Conservation (phyloP, 2,888 invertebrate species). For the Zygaena filipendulae region DNA sequence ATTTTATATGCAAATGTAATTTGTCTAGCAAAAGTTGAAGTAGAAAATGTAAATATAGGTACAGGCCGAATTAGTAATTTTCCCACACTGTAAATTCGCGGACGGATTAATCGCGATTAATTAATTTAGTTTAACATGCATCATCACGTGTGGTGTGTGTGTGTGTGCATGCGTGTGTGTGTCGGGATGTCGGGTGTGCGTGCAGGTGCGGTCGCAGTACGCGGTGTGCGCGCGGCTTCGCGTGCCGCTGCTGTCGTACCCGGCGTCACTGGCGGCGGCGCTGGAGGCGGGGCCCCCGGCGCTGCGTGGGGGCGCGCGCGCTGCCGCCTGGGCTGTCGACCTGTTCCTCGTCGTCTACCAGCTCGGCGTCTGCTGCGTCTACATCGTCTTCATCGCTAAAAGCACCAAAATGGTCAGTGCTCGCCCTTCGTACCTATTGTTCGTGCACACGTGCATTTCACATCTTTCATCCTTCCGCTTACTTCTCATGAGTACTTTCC, state of each 20-base stretch:
- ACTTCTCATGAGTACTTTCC: no score
- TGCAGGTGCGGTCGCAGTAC: constrained; percentile 64
- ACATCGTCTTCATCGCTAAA: constrained; percentile 90
- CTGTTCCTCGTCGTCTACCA: constrained; percentile 83
- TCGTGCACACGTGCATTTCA: background rate
- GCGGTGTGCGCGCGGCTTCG: constrained; percentile 69
- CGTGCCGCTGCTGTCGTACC: constrained; percentile 84
- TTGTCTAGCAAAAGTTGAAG: no score
- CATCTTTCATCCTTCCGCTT: background rate
- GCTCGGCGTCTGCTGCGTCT: constrained; percentile 95
- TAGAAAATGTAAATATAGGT: no score
- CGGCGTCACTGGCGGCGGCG: constrained; percentile 83
- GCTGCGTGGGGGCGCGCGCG: constrained; percentile 70
- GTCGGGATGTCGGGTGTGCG: constrained; percentile 1
- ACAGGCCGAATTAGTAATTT: no score
- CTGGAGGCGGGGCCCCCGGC: constrained; percentile 78
- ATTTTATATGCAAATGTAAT: no score
- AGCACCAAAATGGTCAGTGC: constrained; percentile 79
- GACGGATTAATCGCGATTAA: no score
- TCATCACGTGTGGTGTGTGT: no score
- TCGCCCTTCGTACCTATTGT: background rate
- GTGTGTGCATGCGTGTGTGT: no score
- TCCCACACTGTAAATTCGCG: no score
- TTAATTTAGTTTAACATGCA: no score
- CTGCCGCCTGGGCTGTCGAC: constrained; percentile 72